Evolutionary conservation across 2,797 vertebrate genomes (phyloP), one percentile per base, ranked within the genome.

Genomic region (Pseudomugil tenellus): DNA sequence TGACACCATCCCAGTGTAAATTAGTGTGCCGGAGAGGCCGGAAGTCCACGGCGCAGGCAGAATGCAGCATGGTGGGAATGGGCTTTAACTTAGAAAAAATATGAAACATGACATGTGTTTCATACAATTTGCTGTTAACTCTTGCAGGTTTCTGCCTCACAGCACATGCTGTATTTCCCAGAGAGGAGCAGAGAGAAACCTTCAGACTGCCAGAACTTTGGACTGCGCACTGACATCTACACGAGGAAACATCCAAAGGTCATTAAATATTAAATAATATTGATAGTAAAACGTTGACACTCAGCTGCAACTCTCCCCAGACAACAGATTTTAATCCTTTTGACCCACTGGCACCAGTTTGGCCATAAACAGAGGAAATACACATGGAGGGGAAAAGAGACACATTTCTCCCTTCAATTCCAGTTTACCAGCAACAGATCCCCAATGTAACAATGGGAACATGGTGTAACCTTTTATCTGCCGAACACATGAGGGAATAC

Each of bases 121-220:
- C 0, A 60, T 60, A 21, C 49, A 41, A 25, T 46, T n/a, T 55
- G 12, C 35, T 28, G 1, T 23, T 31, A 4, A 4, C 57, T 63
- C n/a, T 19, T 19, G 13, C 78, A 99, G 98, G 92, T 98, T 37
- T 95, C 98, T 1, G 96, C 97, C 73, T 96, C 97, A 58, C 98
- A 99, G 86, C 97, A 98, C 85, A 99, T 98, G 97, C 82, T 99
- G 84, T 96, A 90, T 89, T 99, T 99, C 86, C 97, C 96, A 14
- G 97, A 99, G 79, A 98, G 95, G 58, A 94, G 90, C 86, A 94
- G 94, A 89, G 98, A 99, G 79, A 99, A 99, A 69, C 95, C 97
- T 1, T 93, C 92, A 32, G 97, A 99, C 84, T 90, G 96, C 71
- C 98, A 97, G 87, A 98, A 96, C 90, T 99, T 99, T 3, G 97